Conservation (phyloP, 2,113 vertebrate species). For the Tyrannus savana region DNA sequence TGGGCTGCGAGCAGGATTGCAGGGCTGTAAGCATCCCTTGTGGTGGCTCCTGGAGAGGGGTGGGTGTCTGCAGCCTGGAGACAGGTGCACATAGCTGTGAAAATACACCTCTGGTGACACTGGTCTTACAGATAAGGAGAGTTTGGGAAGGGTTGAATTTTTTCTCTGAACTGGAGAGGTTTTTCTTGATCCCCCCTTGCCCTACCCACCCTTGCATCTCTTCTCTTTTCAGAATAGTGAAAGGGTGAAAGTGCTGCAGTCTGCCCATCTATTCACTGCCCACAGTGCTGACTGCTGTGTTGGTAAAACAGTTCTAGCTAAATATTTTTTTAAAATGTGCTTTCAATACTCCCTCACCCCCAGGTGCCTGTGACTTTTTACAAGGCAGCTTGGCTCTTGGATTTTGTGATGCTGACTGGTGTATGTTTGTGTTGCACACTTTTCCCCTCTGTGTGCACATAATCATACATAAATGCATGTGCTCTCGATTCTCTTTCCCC, state of each 20-base stretch:
- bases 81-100: background rate
- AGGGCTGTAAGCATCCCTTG: background rate
- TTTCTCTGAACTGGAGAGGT: background rate
- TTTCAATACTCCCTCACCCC: background rate
- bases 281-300: background rate
- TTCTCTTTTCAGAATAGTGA: background rate
- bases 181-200: background rate
- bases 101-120: background rate
- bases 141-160: background rate
- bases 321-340: background rate
- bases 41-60: background rate
- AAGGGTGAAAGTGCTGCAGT: background rate
- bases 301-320: background rate
- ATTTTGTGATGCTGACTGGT: background rate
- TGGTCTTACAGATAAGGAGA: background rate
- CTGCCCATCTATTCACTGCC: background rate
- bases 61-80: background rate
- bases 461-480: background rate
- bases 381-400: background rate
- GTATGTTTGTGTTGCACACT: background rate
- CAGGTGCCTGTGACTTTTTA: background rate
- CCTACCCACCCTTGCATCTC: background rate
- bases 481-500: background rate
- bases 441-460: background rate
- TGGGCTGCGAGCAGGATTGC: rapidly evolving